Evolutionary conservation across 2,797 vertebrate species (phyloP).

Genomic region (Euphonia xanthogaster): DNA sequence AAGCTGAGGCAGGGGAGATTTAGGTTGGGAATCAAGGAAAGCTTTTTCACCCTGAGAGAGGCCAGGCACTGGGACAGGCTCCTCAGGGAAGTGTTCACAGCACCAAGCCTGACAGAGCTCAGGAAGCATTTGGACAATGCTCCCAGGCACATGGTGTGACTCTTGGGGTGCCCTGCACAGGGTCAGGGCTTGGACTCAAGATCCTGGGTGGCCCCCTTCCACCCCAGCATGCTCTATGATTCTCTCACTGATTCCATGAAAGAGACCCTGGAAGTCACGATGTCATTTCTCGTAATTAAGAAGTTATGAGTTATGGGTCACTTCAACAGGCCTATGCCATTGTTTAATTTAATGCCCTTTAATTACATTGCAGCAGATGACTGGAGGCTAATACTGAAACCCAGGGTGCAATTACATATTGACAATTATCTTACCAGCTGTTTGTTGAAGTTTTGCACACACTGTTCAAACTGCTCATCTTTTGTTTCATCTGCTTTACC

Average conservation of each 20-base stretch:
- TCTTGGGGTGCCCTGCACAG: neutral
- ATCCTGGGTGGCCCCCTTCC: neutral
- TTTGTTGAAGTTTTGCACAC: constrained; percentile 97
- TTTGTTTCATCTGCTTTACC: constrained; percentile 99
- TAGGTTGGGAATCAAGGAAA: neutral
- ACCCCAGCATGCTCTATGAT: neutral
- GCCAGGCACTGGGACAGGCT: rapidly evolving
- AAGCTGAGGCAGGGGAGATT: neutral
- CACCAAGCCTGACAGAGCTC: neutral
- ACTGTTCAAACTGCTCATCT: constrained; percentile 95
- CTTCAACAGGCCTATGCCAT: neutral
- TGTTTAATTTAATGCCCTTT: neutral
- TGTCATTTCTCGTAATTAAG: neutral
- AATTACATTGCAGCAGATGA: neutral
- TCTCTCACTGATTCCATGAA: neutral
- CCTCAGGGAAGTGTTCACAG: neutral
- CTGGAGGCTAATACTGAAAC: neutral
- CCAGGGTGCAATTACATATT: neutral
- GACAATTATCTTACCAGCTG: constrained; percentile 85
- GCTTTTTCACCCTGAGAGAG: neutral
- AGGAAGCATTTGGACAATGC: neutral
- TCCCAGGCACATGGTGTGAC: rapidly evolving
- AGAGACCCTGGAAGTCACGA: neutral
- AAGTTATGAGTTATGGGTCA: neutral
- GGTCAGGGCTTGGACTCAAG: rapidly evolving